Evolutionary conservation across 2,888 invertebrate species (phyloP).

Genomic region (Tridacna crocea): DNA sequence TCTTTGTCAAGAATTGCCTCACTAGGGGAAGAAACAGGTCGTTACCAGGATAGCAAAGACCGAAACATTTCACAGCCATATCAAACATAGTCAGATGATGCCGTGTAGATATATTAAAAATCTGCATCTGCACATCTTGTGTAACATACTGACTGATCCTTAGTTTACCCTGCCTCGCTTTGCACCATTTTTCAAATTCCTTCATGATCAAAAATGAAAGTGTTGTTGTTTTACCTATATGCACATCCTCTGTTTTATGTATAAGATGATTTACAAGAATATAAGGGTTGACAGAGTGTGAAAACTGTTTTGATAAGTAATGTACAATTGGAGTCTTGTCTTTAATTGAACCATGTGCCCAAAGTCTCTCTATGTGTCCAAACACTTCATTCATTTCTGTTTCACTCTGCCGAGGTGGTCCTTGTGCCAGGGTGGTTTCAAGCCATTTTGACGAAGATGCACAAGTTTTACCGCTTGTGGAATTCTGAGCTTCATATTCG

Average conservation of each 20-base stretch:
- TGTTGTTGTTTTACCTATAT: slow-evolving; percentile 68
- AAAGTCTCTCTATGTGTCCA: slow-evolving; percentile 56
- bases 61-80: slow-evolving; percentile 70
- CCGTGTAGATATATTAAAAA: slow-evolving; percentile 66
- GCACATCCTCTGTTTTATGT: slow-evolving; percentile 60
- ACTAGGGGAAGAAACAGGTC: slow-evolving; percentile 72
- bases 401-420: slow-evolving; percentile 48
- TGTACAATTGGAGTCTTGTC: slow-evolving; percentile 57
- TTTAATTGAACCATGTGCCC: slow-evolving; percentile 60
- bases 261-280: slow-evolving; percentile 59
- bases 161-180: slow-evolving; percentile 31
- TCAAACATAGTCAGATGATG: slow-evolving; percentile 72
- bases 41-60: slow-evolving; percentile 69
- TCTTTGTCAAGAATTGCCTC: slow-evolving; percentile 58
- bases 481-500: slow-evolving; percentile 27
- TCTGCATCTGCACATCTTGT: slow-evolving; percentile 63
- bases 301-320: slow-evolving; percentile 48
- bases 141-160: slow-evolving; percentile 54
- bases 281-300: slow-evolving; percentile 63
- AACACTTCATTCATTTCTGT: slow-evolving; percentile 59
- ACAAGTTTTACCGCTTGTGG: slow-evolving; percentile 34
- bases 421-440: slow-evolving; percentile 49
- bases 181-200: slow-evolving; percentile 71
- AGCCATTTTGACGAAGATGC: slow-evolving; percentile 55
- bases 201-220: slow-evolving; percentile 68